Evolutionary conservation across 1,140 invertebrate genomes (phyloP).

Genomic region (Onthophagus taurus): DNA sequence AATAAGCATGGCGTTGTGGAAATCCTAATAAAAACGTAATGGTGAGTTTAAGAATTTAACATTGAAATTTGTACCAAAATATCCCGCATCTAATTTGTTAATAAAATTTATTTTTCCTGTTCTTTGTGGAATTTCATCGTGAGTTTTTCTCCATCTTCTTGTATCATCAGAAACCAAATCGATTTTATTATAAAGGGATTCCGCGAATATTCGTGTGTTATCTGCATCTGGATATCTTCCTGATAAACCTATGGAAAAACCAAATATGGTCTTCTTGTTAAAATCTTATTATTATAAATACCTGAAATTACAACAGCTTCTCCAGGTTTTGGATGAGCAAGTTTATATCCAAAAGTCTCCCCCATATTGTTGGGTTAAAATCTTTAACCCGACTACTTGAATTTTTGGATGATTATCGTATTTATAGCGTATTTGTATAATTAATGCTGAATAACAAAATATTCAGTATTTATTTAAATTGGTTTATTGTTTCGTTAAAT

Average conservation of each 20-base stretch:
- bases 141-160: constrained; percentile 54
- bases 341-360: too few species aligned
- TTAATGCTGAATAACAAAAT: too few species aligned
- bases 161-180: constrained; percentile 74
- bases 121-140: constrained; percentile 57
- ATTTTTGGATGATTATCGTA: too few species aligned
- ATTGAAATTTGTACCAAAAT: constrained; percentile 49
- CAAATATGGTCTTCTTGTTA: background rate
- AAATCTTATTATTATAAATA: background rate
- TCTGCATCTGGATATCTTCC: constrained; percentile 79
- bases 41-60: background rate
- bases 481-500: too few species aligned
- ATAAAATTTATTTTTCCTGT: constrained; percentile 72
- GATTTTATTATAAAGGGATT: constrained; percentile 68
- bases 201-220: constrained; percentile 63
- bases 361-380: too few species aligned
- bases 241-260: constrained; percentile 48
- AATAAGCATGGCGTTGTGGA: constrained; percentile 55
- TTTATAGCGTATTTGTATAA: too few species aligned
- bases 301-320: constrained; percentile 7
- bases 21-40: background rate
- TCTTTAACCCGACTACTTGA: too few species aligned
- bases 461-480: too few species aligned
- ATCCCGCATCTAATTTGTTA: constrained; percentile 69
- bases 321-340: background rate